phyloP scores from a whole-genome alignment of 2,888 invertebrate genomes.

The Eumerus sabulonum region DNA sequence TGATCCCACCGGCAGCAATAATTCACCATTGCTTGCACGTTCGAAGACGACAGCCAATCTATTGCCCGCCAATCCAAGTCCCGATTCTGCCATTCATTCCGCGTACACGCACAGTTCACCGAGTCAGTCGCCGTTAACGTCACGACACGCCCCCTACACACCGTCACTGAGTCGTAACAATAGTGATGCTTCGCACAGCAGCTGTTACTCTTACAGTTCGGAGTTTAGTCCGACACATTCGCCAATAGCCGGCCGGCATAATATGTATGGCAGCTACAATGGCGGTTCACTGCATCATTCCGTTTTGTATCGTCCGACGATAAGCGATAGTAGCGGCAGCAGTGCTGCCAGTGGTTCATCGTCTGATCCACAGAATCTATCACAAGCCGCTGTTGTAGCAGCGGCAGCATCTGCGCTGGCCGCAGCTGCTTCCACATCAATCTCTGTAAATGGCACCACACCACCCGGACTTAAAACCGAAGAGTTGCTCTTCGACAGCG shows the following conservation, averaged over 20 bases:
- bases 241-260: slow-evolving; percentile 87
- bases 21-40: slow-evolving; percentile 85
- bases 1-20: slow-evolving; percentile 73
- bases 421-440: slow-evolving; percentile 62
- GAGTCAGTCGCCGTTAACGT: slow-evolving; percentile 91
- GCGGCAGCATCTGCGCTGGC: slow-evolving; percentile 62
- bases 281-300: slow-evolving; percentile 80
- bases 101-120: slow-evolving; percentile 90
- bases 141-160: slow-evolving; percentile 88
- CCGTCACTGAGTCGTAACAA: slow-evolving; percentile 93
- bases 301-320: slow-evolving; percentile 80
- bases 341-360: slow-evolving; percentile 64
- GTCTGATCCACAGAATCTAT: slow-evolving; percentile 67
- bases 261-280: slow-evolving; percentile 75
- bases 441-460: slow-evolving; percentile 68
- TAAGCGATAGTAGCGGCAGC: slow-evolving; percentile 70
- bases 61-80: slow-evolving; percentile 89
- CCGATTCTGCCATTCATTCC: slow-evolving; percentile 93
- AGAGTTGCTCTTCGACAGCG: slow-evolving; percentile 72
- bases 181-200: slow-evolving; percentile 93
- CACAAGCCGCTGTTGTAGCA: slow-evolving; percentile 74
- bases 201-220: slow-evolving; percentile 92
- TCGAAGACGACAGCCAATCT: slow-evolving; percentile 81
- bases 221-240: slow-evolving; percentile 92
- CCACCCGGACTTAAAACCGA: slow-evolving; percentile 69